These are phyloP conservation scores for Diaprepes abbreviatus DNA, from an alignment of 2,888 invertebrate genomes.

Conservation along the genomic window DNA sequence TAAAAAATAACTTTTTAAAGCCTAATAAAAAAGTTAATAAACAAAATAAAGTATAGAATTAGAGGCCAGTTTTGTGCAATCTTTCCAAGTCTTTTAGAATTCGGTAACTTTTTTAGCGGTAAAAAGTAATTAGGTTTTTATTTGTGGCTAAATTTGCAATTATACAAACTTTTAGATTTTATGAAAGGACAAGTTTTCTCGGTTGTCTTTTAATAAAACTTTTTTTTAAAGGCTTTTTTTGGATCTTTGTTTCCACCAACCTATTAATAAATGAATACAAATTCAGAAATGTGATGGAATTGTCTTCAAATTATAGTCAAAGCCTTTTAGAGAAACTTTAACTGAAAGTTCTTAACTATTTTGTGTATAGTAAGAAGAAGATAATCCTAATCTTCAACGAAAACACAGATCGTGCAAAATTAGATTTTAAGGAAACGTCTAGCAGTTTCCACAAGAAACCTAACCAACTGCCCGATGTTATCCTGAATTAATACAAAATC, in stretches of 20 bases:
- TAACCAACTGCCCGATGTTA: too few species aligned
- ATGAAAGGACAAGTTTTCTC: not conserved
- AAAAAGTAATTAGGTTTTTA: not conserved
- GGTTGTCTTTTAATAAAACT: not conserved
- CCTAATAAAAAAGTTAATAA: not conserved
- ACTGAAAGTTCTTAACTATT: too few species aligned
- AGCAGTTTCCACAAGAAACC: too few species aligned
- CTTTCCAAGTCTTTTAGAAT: not conserved
- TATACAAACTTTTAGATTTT: not conserved
- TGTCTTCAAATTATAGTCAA: too few species aligned
- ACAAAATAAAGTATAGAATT: not conserved
- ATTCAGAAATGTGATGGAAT: too few species aligned
- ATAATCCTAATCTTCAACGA: too few species aligned
- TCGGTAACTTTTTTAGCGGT: not conserved
- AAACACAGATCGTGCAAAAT: too few species aligned
- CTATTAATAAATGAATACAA: not conserved
- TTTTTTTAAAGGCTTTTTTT: not conserved
- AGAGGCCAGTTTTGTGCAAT: not conserved
- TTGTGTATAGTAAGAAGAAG: too few species aligned
- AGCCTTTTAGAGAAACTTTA: too few species aligned
- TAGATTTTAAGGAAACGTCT: too few species aligned
- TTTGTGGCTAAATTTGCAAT: not conserved
- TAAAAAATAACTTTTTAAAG: not conserved
- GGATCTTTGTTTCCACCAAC: not conserved
- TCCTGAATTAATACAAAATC: too few species aligned